These are phyloP conservation scores for Ctena decussata DNA, from an alignment of 2,888 invertebrate genomes.

Conservation along the genomic window DNA sequence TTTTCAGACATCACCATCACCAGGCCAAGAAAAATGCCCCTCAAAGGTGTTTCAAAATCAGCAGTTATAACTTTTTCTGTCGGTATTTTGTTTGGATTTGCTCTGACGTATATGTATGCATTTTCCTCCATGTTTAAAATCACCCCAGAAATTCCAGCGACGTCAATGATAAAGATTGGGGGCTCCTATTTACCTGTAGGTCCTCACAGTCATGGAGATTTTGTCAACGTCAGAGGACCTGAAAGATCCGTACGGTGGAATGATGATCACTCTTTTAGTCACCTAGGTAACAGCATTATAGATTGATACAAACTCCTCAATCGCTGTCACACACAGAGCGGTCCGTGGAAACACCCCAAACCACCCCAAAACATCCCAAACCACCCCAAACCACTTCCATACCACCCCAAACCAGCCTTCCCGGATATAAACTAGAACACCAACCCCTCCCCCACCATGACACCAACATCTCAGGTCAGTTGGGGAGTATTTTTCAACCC, in stretches of 20 bases:
- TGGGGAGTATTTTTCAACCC: no score
- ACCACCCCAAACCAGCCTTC: no score
- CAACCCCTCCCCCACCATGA: no score
- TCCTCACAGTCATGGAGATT: conserved; percentile 47
- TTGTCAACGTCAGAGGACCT: conserved; percentile 33
- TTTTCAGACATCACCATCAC: no score
- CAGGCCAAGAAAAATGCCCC: not conserved
- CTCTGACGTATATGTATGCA: conserved; percentile 65
- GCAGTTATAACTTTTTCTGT: conserved; percentile 67
- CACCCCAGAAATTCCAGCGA: not conserved
- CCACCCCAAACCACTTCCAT: no score
- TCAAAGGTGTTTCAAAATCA: conserved; percentile 34
- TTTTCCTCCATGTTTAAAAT: conserved; percentile 35
- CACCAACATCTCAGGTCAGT: no score
- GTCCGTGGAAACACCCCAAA: no score
- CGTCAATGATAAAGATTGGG: not conserved
- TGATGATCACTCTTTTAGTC: conserved; percentile 22
- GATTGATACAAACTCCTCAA: not conserved
- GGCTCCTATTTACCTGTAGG: conserved; percentile 33
- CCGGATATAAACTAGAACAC: no score
- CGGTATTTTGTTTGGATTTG: conserved; percentile 71
- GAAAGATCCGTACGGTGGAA: conserved; percentile 28
- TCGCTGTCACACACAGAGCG: no score
- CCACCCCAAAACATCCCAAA: no score
- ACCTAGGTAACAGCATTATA: not conserved